Base-by-base conservation (phyloP, 2,797 vertebrate genomes). In the Mormyrops boulengeri region DNA sequence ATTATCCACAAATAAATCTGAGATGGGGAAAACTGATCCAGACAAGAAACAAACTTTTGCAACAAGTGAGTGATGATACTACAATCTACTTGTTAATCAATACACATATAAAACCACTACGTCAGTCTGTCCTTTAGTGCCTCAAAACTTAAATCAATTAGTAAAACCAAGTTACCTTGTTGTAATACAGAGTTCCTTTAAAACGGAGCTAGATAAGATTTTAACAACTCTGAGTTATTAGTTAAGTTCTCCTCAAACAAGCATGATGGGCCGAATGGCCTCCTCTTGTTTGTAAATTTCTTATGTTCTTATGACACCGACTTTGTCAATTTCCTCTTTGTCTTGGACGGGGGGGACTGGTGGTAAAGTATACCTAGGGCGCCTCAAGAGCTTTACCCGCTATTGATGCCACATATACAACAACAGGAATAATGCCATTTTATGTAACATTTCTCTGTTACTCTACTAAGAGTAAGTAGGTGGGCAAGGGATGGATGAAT, bases 61-160 rank as follows among this genome's bases (percentile, higher is more conserved):
- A 89, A 96, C 94, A 96, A 93, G 97, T 97, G 93, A 91, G 95
- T 94, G 57, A 19, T 12, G 60, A 1, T 49, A 50, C 2, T 30
- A 4, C n/a, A 82, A 41, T 57, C 30, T 57, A 52, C n/a, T 41
- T 87, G 26, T 6, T 22, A 47, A 50, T 85, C 44, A 84, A 55
- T 52, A 55, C 49, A 22, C 11, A 52, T 7, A 82, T 50, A 50
- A 85, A 50, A 19, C 17, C 73, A 19, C 38, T 19, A 41, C 44
- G 6, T 44, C 49, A 50, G 44, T 84, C 41, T 84, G 41, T 47
- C 19, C 41, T 19, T 4, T 77, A 38, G 30, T 73, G 44, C 41
- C 14, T 12, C 26, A 19, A 73, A 88, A 57, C 55, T 60, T 44
- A 88, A 62, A 88, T 38, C 60, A 47, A 66, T 17, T 19, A 3